Base-by-base conservation (phyloP, 2,888 invertebrate species). In the Latheticus oryzae region DNA sequence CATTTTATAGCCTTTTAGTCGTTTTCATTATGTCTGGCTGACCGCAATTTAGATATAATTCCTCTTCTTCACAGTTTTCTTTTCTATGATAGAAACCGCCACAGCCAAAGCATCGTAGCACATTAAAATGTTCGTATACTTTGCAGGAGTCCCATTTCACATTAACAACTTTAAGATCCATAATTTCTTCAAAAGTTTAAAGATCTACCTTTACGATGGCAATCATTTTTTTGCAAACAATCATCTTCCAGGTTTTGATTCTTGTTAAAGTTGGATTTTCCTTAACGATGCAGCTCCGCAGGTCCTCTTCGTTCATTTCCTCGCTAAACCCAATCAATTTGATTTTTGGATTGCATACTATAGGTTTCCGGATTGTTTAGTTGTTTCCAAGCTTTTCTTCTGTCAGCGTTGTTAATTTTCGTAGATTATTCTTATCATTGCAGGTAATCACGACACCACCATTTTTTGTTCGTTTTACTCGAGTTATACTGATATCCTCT, bases 301-400 rank as follows among this genome's bases (percentile, higher is more conserved):
- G 5, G 5, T 19, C 21, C 5, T 3, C 5, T 19, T 19, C 21
- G 5, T 19, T 19, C 5, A 19, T 19, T 19, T 19, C 21, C 21
- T 19, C 21, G 5, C 21, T 19, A 5, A 19, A 19, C 21, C 21
- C 21, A 19, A 19, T 19, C 5, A 19, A 19, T 19, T 19, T 19
- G 5, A 19, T n/a, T n/a, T 24, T 24, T 24, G 26, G 26, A 28
- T 28, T 9, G 4, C 11, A 11, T 5, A 19, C 21, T 19, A 5
- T 3, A 5, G 21, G 21, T 19, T 19, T 19, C 21, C 21, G 21
- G 5, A 19, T 5, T 19, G 5, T 19, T 5, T 28, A 28, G 11
- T 28, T 28, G 11, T 28, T 28, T 28, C 9, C 26, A 2, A 28
- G 3, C n/a, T 28, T 28, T 28, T 28, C 26, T 28, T 28, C 26